Conservation (phyloP, 1,140 invertebrate species). For the Leptonema lineaticorne region DNA sequence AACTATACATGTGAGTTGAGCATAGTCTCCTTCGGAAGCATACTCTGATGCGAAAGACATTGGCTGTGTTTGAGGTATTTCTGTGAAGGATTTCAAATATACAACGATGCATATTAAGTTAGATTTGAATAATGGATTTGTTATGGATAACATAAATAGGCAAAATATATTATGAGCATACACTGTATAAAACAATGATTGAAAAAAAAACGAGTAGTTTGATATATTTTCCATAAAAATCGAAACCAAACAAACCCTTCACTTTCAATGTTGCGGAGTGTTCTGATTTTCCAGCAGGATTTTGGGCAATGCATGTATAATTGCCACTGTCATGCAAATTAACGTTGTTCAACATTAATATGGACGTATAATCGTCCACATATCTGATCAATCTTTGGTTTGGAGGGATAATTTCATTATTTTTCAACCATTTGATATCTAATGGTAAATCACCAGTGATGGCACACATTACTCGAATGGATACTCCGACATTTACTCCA, state of each 20-base stretch:
- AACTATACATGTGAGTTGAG: conserved; percentile 59
- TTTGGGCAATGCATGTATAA: conserved; percentile 78
- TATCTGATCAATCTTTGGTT: conserved; percentile 37
- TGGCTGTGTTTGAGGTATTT: conserved; percentile 40
- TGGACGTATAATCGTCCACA: conserved; percentile 47
- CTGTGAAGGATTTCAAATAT: conserved; percentile 37
- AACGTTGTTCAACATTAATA: conserved; percentile 45
- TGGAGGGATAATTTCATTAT: conserved; percentile 34
- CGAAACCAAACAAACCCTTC: conserved; percentile 49
- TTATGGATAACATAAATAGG: too few species aligned
- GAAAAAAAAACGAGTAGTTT: too few species aligned
- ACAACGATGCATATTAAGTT: conserved; percentile 16
- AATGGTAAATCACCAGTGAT: conserved; percentile 71
- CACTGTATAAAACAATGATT: too few species aligned
- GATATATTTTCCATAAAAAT: not conserved
- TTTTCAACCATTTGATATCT: conserved; percentile 61
- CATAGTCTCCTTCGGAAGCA: conserved; percentile 48
- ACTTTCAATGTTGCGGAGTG: conserved; percentile 65
- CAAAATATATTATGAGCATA: too few species aligned
- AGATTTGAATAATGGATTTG: too few species aligned
- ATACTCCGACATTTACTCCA: conserved; percentile 65
- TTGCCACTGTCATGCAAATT: conserved; percentile 58
- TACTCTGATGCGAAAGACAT: conserved; percentile 43
- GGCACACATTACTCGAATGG: conserved; percentile 70
- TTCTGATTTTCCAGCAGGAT: conserved; percentile 70